Evolutionary conservation across 2,888 invertebrate genomes (phyloP).

Genomic region (Erebia aethiops): DNA sequence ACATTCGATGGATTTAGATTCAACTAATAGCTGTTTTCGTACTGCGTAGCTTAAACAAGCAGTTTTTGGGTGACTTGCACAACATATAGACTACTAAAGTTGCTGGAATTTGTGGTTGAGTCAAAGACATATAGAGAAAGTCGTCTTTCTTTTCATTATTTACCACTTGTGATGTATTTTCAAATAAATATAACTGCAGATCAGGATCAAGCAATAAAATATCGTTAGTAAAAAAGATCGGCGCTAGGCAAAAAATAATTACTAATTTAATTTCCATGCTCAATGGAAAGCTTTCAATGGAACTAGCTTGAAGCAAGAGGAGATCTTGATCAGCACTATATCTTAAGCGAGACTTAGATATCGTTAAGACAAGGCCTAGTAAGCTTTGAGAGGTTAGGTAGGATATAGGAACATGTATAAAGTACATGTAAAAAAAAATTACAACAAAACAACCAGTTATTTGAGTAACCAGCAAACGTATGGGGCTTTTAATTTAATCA

Average conservation of each 20-base stretch:
- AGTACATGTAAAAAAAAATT: too few relatives aligned
- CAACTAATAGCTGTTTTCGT: background rate
- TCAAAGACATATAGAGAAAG: background rate
- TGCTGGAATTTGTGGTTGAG: background rate
- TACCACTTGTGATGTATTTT: background rate
- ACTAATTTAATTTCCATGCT: too few relatives aligned
- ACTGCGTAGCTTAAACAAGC: background rate
- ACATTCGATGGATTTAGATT: background rate
- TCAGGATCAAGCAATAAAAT: background rate
- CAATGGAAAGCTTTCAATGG: background rate
- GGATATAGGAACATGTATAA: background rate
- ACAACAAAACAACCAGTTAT: too few relatives aligned
- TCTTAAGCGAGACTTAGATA: background rate
- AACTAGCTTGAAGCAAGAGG: background rate
- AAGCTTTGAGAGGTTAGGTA: background rate
- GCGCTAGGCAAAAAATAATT: too few relatives aligned
- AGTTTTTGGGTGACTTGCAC: background rate
- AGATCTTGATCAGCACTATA: slow-evolving; percentile 1
- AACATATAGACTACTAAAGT: background rate
- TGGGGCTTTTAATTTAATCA: too few relatives aligned
- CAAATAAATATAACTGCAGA: background rate
- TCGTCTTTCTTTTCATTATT: background rate
- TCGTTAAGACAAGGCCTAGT: background rate
- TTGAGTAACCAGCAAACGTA: too few relatives aligned
- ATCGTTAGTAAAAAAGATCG: too few relatives aligned